These are phyloP conservation scores for Poecilia velifera DNA, from an alignment of 2,797 vertebrate genomes.

Conservation along the genomic window DNA sequence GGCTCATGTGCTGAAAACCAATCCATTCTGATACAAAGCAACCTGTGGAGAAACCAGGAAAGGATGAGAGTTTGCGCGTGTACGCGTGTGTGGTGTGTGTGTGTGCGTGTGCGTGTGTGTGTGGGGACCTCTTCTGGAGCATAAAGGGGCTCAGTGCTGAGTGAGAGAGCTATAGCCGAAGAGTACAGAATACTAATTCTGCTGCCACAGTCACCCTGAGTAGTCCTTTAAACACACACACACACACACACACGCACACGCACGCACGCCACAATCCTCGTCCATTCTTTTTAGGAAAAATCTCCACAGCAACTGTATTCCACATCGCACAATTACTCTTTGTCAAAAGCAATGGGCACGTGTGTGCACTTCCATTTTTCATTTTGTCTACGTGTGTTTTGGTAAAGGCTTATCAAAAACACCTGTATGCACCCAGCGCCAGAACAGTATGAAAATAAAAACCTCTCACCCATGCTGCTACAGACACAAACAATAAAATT, in stretches of 20 bases:
- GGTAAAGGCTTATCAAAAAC: conserved; percentile 59
- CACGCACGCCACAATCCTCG: conserved; percentile 11
- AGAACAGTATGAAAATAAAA: conserved; percentile 60
- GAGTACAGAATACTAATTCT: conserved; percentile 83
- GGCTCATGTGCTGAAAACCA: conserved; percentile 43
- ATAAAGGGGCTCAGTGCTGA: conserved; percentile 85
- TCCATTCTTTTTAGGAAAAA: conserved; percentile 47
- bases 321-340: conserved; percentile 39
- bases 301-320: conserved; percentile 21
- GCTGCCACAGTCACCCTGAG: conserved; percentile 72
- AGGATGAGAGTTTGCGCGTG: conserved; percentile 35
- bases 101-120: conserved; percentile 20
- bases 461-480: conserved; percentile 41
- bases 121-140: conserved; percentile 63
- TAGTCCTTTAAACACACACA: conserved; percentile 22
- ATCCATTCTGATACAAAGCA: conserved; percentile 56
- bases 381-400: conserved; percentile 17
- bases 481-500: conserved; percentile 37
- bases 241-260: background rate
- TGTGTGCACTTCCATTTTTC: conserved; percentile 32
- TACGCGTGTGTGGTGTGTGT: background rate
- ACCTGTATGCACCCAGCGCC: conserved; percentile 49
- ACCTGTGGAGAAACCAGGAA: conserved; percentile 57
- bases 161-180: conserved; percentile 74
- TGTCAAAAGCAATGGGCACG: conserved; percentile 28